phyloP scores from a whole-genome alignment of 2,113 vertebrate genomes.

The Rhipidura dahli region DNA sequence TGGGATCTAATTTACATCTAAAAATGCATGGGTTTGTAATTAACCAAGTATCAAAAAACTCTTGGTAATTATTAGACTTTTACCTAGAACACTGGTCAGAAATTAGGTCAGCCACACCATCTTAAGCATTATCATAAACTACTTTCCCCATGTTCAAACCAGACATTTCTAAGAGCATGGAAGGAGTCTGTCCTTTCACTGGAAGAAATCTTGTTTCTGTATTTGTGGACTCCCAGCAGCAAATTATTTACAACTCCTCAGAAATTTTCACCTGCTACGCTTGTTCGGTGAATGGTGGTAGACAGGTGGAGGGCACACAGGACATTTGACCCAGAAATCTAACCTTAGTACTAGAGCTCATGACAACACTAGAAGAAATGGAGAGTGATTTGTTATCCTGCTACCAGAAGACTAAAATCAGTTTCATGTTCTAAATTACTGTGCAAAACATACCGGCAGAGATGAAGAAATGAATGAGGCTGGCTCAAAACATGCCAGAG shows the following conservation, averaged over 20 bases:
- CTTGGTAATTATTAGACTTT: background rate
- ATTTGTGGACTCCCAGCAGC: background rate
- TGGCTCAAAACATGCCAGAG: background rate
- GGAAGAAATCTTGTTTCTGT: background rate
- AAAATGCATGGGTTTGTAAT: background rate
- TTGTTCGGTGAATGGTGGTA: background rate
- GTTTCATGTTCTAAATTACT: background rate
- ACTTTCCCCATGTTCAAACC: background rate
- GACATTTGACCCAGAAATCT: background rate
- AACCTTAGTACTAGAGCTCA: background rate
- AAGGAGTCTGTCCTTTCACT: background rate
- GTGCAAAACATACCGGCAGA: background rate
- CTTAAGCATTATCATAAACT: fast-evolving
- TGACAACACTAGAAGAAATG: fast-evolving
- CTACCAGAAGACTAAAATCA: background rate
- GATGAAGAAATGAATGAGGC: background rate
- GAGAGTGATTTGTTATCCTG: background rate
- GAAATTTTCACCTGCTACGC: background rate
- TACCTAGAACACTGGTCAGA: background rate
- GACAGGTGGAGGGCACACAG: background rate
- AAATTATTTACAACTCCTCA: background rate
- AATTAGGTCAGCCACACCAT: background rate
- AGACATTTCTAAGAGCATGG: background rate
- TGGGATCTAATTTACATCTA: background rate
- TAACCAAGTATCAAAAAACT: background rate